A percentile compares a stretch with the other conserved stretches of the same genome.
phyloP scores from a whole-genome alignment of 2,888 invertebrate species.

The Noctua janthina region DNA sequence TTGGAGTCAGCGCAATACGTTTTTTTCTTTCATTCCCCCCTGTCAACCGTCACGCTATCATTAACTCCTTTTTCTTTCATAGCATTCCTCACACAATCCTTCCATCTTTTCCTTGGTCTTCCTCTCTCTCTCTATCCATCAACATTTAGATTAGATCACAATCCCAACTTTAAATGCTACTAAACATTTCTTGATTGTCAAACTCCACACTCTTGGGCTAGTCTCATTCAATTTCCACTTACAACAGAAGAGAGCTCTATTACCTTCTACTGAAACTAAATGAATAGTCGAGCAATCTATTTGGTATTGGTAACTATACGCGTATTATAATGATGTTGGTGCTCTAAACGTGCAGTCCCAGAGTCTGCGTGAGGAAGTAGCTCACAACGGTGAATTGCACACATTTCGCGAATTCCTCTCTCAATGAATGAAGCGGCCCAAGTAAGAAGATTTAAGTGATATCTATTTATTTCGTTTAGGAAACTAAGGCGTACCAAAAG shows the following conservation, averaged over 20 bases:
- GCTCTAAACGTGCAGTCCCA: background rate
- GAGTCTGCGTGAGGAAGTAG: conserved; percentile 53
- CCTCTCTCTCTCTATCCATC: too few relatives aligned
- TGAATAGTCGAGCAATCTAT: background rate
- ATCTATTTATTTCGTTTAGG: background rate
- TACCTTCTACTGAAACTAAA: background rate
- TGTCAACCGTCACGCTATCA: too few relatives aligned
- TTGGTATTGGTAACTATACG: background rate
- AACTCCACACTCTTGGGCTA: background rate
- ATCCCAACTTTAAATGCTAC: background rate
- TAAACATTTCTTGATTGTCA: background rate
- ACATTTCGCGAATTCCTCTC: conserved; percentile 65
- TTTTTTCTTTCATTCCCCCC: too few relatives aligned
- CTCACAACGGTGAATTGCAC: conserved; percentile 63
- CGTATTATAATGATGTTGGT: conserved; percentile 2
- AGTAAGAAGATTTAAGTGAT: conserved; percentile 14
- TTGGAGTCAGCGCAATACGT: too few relatives aligned
- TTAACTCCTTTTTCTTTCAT: too few relatives aligned
- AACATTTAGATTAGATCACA: too few relatives aligned
- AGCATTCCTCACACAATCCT: too few relatives aligned
- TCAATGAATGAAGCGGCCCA: conserved; percentile 40
- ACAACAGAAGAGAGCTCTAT: background rate
- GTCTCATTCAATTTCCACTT: background rate
- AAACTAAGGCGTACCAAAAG: too few relatives aligned
- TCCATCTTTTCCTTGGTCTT: too few relatives aligned